These are phyloP conservation scores for Apocrypta bakeri DNA, from an alignment of 1,140 invertebrate genomes.

Conservation along the genomic window DNA sequence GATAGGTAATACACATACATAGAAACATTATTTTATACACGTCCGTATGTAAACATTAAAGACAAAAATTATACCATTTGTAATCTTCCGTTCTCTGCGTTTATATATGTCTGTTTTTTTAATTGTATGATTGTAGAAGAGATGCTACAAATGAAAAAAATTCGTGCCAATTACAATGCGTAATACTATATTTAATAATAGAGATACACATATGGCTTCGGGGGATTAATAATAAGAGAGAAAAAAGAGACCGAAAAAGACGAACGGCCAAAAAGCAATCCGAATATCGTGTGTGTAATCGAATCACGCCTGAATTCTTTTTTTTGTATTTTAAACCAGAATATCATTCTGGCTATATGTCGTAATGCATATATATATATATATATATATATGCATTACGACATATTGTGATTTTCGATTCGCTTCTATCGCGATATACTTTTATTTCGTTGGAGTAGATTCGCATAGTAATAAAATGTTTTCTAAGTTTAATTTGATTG, in stretches of 20 bases:
- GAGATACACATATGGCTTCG: not conserved
- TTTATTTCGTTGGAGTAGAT: not conserved
- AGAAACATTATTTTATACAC: not conserved
- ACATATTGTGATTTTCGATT: not conserved
- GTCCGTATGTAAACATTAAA: conserved; percentile 22
- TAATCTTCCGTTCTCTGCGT: conserved; percentile 15
- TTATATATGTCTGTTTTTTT: conserved; percentile 43
- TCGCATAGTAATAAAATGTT: not conserved
- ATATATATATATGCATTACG: no score
- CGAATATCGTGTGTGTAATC: conserved; percentile 7
- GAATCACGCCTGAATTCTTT: not conserved
- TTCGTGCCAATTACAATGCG: conserved; percentile 60
- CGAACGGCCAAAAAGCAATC: conserved; percentile 40
- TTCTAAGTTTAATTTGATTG: not conserved
- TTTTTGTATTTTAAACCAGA: not conserved
- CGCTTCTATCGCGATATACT: not conserved
- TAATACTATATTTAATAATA: conserved; percentile 30
- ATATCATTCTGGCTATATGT: no score
- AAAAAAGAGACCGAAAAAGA: conserved; percentile 42
- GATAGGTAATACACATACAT: conserved; percentile 27
- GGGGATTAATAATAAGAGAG: conserved; percentile 24
- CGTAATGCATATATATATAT: no score
- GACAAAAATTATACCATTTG: no score
- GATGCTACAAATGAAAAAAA: conserved; percentile 45
- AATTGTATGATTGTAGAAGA: conserved; percentile 28